phyloP scores from a whole-genome alignment of 1,140 invertebrate species.

The Caerostris darwini region DNA sequence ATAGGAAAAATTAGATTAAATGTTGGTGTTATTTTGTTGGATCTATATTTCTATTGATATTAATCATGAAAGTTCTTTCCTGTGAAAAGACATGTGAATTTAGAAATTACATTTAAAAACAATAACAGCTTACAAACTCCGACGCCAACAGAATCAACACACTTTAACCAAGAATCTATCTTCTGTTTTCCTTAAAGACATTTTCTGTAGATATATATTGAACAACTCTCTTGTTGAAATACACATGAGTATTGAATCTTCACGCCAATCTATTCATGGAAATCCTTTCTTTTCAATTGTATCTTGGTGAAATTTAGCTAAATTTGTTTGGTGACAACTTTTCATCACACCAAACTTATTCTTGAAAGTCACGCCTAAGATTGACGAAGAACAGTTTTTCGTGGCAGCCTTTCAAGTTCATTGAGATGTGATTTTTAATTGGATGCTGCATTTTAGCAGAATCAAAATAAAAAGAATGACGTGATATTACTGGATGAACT shows the following conservation, averaged over 20 bases:
- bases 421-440: constrained; percentile 34
- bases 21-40: too few species aligned
- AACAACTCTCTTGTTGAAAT: neutral
- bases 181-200: neutral
- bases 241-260: neutral
- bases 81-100: too few species aligned
- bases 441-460: constrained; percentile 10
- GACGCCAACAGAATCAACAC: neutral
- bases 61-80: too few species aligned
- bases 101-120: too few species aligned
- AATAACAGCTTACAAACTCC: too few species aligned
- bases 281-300: neutral
- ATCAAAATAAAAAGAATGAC: neutral
- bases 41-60: too few species aligned
- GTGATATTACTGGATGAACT: constrained; percentile 41
- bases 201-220: neutral
- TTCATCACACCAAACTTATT: too few species aligned
- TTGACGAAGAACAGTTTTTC: too few species aligned
- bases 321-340: too few species aligned
- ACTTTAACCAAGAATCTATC: neutral
- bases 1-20: too few species aligned
- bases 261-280: neutral
- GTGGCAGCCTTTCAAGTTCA: neutral
- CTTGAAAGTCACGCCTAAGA: too few species aligned
- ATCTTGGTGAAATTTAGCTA: neutral